Evolutionary conservation across 2,888 invertebrate genomes (phyloP), one percentile per base, ranked within the genome.

Genomic region (Ornithoptera alexandrae): DNA sequence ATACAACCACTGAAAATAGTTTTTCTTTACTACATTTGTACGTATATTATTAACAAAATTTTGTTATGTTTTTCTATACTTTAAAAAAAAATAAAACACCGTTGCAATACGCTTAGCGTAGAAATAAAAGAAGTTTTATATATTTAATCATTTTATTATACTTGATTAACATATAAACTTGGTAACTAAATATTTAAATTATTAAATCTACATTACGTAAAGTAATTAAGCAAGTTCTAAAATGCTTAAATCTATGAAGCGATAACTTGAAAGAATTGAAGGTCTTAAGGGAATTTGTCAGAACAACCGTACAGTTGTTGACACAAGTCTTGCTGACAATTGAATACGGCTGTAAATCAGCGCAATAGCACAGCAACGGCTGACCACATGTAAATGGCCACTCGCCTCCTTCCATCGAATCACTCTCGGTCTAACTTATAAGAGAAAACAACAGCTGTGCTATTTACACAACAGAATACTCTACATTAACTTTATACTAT

Each of bases 281-380:
- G 76, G 73, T 75, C 71, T 69, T 74, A 74, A 74, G 78, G 79
- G 79, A 77, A 76, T 78, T 82, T 83, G 86, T 85, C 86, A 82
- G 84, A 86, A 86, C 81, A 82, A 78, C 78, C 78, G 82, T 83
- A 86, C 88, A 90, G 85, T 88, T 88, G 89, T 87, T 90, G 87
- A 87, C 90, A 87, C 88, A 87, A 87, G 84, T 84, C 81, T 80
- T 80, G 83, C 85, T 82, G 84, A 89, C 90, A 91, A 91, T 91
- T 90, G 90, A 91, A 90, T 90, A 86, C 84, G 84, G 87, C 78
- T 82, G 86, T 91, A 91, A 90, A 91, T 91, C 90, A 90, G 84
- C 71, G 81, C 85, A 89, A 90, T 89, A 89, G 85, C 82, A 77
- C 78, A 73, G 76, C 71, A 73, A 78, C 78, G 79, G 79, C 83